Evolutionary conservation across 2,888 invertebrate genomes (phyloP), one percentile per base, ranked within the genome.

Genomic region (Blera fallax): DNA sequence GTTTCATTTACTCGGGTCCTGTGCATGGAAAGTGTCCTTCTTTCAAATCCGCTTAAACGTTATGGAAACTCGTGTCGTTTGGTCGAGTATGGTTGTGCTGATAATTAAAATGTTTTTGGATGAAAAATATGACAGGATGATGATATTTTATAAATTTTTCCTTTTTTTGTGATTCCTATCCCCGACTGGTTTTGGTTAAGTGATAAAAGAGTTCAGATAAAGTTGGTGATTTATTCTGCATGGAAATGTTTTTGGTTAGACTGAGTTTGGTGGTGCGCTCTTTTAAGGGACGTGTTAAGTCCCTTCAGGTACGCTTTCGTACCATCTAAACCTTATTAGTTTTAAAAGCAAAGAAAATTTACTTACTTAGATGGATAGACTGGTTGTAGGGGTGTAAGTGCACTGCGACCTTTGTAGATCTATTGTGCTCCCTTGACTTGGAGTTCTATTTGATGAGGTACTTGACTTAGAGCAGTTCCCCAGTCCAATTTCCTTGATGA

Each of bases 41-140:
- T 48, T 88, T 34, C 79, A 90, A 90, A 90, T 90, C 91, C 87
- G 91, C 90, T 90, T 90, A 90, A 89, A 87, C 89, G 90, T 88
- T 90, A 90, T 90, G 90, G 91, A 88, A 89, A 90, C 89, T 89
- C 82, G 78, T 48, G 69, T 27, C 62, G 34, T 10, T 24, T 69
- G 79, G 43, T 27, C 54, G 79, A 65, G 74, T 69, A 73, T 74
- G 84, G 64, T 56, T 54, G 40, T 60, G 40, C 70, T 80, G 81
- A 85, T 85, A 85, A 85, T 85, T 81, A 81, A 72, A 85, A 81
- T 85, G 81, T 85, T 84, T 70, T 81, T 48, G 16, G 8, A 64
- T 70, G 74, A 72, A 58, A 72, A 72, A 78, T 72, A 32, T 80
- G 64, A 76, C 73, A 73, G 79, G 54, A 79, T 54, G 65, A 54